Percentiles rank a stretch among this genome's conserved stretches.
Evolutionary conservation across 1,140 invertebrate genomes (phyloP).

Genomic region (Monochamus saltuarius): DNA sequence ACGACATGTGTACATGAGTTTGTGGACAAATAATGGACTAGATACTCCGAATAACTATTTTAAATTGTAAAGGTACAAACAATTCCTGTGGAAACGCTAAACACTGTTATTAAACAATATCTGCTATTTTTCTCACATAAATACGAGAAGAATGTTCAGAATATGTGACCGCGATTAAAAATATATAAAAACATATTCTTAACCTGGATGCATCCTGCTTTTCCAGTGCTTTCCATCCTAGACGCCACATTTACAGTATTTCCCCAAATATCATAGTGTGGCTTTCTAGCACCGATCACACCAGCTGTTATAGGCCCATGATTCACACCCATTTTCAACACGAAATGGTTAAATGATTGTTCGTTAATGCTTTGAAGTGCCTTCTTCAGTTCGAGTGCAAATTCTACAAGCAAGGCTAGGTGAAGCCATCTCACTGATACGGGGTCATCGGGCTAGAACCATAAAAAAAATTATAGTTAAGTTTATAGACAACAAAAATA

Average conservation of each 20-base stretch:
- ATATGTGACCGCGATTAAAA: no score
- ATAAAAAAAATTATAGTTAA: no score
- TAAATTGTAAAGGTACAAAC: no score
- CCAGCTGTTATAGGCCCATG: conserved; percentile 93
- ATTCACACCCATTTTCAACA: conserved; percentile 93
- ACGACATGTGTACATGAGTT: no score
- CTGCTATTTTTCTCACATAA: no score
- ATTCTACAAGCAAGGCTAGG: conserved; percentile 81
- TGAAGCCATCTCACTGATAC: conserved; percentile 79
- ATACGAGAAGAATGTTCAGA: no score
- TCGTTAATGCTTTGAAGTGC: conserved; percentile 89
- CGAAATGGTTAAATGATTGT: conserved; percentile 94
- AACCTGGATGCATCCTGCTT: conserved; percentile 92
- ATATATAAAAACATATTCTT: conserved; percentile 1
- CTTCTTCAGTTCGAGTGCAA: conserved; percentile 86
- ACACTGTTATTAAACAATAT: no score
- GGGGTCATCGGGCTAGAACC: conserved; percentile 64
- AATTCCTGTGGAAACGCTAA: no score
- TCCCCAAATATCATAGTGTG: conserved; percentile 96
- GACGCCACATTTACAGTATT: conserved; percentile 96
- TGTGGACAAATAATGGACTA: no score
- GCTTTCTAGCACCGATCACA: conserved; percentile 91
- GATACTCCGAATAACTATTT: no score
- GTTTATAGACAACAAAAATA: no score
- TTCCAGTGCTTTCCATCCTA: conserved; percentile 95